phyloP scores from a whole-genome alignment of 2,888 invertebrate genomes.

The Apamea sordens region DNA sequence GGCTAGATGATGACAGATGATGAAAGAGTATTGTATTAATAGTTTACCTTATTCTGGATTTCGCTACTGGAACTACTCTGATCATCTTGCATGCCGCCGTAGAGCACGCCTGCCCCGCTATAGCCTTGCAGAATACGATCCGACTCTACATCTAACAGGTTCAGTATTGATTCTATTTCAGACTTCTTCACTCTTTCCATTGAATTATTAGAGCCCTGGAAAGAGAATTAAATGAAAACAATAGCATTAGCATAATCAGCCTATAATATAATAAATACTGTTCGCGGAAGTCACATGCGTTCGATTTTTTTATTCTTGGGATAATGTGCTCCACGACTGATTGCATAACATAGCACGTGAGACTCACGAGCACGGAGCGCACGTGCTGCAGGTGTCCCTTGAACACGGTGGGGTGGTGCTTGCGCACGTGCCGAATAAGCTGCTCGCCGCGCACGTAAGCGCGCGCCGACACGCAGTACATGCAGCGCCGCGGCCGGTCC shows the following conservation, averaged over 20 bases:
- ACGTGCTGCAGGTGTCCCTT: constrained; percentile 84
- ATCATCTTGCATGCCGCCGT: constrained; percentile 83
- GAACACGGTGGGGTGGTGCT: constrained; percentile 92
- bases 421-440: constrained; percentile 94
- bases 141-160: constrained; percentile 84
- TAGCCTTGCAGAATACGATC: constrained; percentile 85
- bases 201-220: constrained; percentile 72
- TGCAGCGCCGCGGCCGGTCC: constrained; percentile 94
- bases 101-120: constrained; percentile 80
- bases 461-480: constrained; percentile 92
- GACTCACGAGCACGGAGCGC: constrained; percentile 72
- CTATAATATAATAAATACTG: neutral
- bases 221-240: constrained; percentile 6
- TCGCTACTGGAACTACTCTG: constrained; percentile 51
- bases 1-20: neutral
- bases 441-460: constrained; percentile 95
- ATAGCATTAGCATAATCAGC: neutral
- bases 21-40: neutral
- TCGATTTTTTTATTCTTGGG: neutral
- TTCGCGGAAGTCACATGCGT: no score
- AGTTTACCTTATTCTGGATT: constrained; percentile 45
- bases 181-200: constrained; percentile 82
- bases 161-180: constrained; percentile 83
- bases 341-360: neutral
- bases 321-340: neutral